Evolutionary conservation across 2,113 vertebrate species (phyloP), one percentile per base, ranked within the genome.

Genomic region (Oncorhynchus mykiss): DNA sequence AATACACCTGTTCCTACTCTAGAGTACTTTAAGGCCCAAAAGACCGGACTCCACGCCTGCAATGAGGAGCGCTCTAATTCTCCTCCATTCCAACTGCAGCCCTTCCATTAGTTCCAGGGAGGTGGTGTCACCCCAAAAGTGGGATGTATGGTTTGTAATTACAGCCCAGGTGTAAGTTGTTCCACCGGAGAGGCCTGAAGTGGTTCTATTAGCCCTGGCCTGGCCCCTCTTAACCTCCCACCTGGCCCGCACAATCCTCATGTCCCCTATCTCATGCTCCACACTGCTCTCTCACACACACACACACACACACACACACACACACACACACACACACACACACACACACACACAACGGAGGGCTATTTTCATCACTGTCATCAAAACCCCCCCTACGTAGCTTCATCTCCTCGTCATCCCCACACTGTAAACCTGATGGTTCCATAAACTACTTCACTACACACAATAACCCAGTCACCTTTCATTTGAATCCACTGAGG

Each of bases 141-240:
- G 89, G 91, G 89, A 94, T 93, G 92, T 93, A 94, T 93, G 91
- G 92, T 90, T 91, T 81, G 91, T 92, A 92, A 93, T 93, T 94
- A 94, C 88, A 78, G 89, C 84, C 85, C 85, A 90, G 88, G 91
- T 85, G 88, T 87, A 89, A 88, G 85, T 78, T 88, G 91, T 92
- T 94, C 91, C 91, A 89, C 87, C 81, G 80, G 82, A 93, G 82
- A 87, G 85, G 87, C 82, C 89, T 86, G 84, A 75, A 90, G 86
- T 89, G 85, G 70, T 87, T 89, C 89, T 85, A 91, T 91, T 88
- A 88, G 81, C 82, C 84, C 86, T 83, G n/a, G 80, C 79, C 79
- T 82, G 75, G 76, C 85, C 80, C 77, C 77, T 73, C 76, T 82
- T 57, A n/a, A 60, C 82, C 74, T 77, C 76, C 75, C 72, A 84